These are phyloP conservation scores for Triops cancriformis DNA, from an alignment of 1,140 invertebrate species.

Conservation along the genomic window DNA sequence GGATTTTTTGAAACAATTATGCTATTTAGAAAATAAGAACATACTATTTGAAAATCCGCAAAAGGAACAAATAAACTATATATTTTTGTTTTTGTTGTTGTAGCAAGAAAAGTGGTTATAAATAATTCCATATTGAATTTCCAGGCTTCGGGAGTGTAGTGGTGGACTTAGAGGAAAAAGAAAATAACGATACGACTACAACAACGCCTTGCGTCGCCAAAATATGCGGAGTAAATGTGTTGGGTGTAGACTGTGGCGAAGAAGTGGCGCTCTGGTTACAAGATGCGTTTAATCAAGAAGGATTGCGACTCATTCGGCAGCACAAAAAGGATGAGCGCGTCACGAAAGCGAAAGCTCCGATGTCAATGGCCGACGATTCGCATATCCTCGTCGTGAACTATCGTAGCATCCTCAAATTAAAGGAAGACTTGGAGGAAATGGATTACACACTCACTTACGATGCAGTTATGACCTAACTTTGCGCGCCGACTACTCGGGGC, in stretches of 20 bases:
- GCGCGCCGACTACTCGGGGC: too few relatives aligned
- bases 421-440: conserved; percentile 42
- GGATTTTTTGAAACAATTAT: too few relatives aligned
- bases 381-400: conserved; percentile 75
- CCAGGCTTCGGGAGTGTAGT: conserved; percentile 28
- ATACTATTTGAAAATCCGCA: too few relatives aligned
- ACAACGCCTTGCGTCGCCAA: conserved; percentile 56
- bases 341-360: conserved; percentile 23
- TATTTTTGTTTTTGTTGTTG: conserved; percentile 1
- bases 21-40: too few relatives aligned
- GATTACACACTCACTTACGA: conserved; percentile 33
- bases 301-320: conserved; percentile 60
- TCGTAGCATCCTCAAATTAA: conserved; percentile 57
- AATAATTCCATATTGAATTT: conserved; percentile 11
- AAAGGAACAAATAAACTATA: too few relatives aligned
- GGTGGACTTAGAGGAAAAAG: conserved; percentile 29
- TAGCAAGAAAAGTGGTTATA: too few relatives aligned
- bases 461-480: neutral
- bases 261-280: conserved; percentile 67
- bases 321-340: conserved; percentile 31
- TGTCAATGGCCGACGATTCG: conserved; percentile 76
- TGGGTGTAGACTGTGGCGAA: conserved; percentile 73
- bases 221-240: conserved; percentile 73
- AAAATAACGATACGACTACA: neutral
- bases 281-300: conserved; percentile 51